phyloP scores from a whole-genome alignment of 2,888 invertebrate genomes.

The Marronus borbonicus region DNA sequence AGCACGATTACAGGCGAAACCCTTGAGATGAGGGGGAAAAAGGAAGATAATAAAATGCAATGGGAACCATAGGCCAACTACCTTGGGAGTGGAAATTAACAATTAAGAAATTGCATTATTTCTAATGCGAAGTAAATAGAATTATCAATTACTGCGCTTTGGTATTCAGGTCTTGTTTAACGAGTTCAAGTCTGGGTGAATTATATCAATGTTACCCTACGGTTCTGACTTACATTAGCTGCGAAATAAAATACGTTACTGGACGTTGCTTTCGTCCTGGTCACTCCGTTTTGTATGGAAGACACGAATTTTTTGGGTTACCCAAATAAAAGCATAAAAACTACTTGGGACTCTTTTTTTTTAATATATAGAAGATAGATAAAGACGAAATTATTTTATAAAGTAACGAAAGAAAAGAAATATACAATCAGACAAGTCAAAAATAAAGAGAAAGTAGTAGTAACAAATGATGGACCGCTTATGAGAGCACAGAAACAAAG shows the following conservation, averaged over 20 bases:
- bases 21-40: slow-evolving; percentile 55
- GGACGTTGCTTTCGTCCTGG: slow-evolving; percentile 59
- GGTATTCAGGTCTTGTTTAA: slow-evolving; percentile 58
- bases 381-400: too few species aligned
- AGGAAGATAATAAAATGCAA: slow-evolving; percentile 52
- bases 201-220: slow-evolving; percentile 58
- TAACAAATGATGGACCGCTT: too few species aligned
- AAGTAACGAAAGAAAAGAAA: too few species aligned
- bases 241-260: slow-evolving; percentile 62
- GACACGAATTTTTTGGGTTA: slow-evolving; percentile 63
- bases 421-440: too few species aligned
- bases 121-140: slow-evolving; percentile 65
- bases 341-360: slow-evolving; percentile 4
- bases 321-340: slow-evolving; percentile 55
- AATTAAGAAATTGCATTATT: slow-evolving; percentile 67
- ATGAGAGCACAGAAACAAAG: too few species aligned
- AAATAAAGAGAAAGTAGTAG: too few species aligned
- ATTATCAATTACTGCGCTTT: slow-evolving; percentile 59
- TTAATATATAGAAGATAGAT: too few species aligned
- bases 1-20: slow-evolving; percentile 56
- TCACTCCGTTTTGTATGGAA: slow-evolving; percentile 61
- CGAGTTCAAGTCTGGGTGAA: slow-evolving; percentile 58
- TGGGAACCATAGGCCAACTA: slow-evolving; percentile 59
- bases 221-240: slow-evolving; percentile 56
- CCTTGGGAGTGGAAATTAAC: slow-evolving; percentile 63